phyloP scores from a whole-genome alignment of 1,140 invertebrate genomes.

The Magallana angulata region DNA sequence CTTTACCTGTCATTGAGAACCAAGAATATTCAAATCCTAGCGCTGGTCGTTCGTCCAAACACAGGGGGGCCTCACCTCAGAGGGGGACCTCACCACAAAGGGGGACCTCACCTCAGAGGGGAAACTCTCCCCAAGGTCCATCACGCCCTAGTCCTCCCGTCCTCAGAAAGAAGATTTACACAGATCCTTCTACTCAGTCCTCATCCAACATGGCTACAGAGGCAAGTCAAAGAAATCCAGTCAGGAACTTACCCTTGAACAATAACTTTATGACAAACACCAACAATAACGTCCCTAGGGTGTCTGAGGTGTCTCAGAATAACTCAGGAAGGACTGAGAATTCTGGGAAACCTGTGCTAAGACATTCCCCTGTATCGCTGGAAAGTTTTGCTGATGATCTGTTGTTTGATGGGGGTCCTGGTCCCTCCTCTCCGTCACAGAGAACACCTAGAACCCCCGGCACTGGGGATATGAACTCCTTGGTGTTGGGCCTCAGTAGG shows the following conservation, averaged over 20 bases:
- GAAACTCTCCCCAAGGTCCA: background rate
- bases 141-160: conserved; percentile 53
- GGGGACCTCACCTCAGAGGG: background rate
- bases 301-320: conserved; percentile 46
- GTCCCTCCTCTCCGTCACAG: conserved; percentile 39
- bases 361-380: conserved; percentile 36
- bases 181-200: conserved; percentile 37
- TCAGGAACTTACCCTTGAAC: background rate
- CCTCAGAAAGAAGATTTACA: conserved; percentile 61
- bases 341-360: background rate
- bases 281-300: conserved; percentile 25
- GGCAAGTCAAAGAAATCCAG: background rate
- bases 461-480: conserved; percentile 44
- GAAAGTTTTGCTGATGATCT: conserved; percentile 74
- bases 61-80: background rate
- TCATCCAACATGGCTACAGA: background rate
- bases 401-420: conserved; percentile 62
- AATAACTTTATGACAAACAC: conserved; percentile 30
- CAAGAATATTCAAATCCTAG: background rate
- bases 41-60: too few relatives aligned
- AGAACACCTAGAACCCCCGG: conserved; percentile 52
- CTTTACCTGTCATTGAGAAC: conserved; percentile 48
- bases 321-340: background rate
- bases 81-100: background rate
- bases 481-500: conserved; percentile 57